Conservation (phyloP, 2,113 vertebrate species). For the Empidonax traillii region DNA sequence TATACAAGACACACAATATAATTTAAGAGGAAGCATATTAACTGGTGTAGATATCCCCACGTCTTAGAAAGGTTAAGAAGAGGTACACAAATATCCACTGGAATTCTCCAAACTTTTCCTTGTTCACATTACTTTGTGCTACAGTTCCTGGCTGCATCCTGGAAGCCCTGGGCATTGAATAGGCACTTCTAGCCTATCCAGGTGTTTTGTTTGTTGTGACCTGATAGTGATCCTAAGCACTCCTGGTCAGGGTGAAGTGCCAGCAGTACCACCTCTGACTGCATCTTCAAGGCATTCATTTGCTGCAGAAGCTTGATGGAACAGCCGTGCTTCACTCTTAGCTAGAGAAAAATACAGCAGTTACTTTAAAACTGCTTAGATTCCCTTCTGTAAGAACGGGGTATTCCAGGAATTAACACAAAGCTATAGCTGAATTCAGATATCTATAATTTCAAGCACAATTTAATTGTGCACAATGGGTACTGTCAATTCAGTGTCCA, state of each 20-base stretch:
- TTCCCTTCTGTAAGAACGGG: neutral
- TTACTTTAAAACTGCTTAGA: conserved; percentile 23
- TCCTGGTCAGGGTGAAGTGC: neutral
- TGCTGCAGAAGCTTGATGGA: neutral
- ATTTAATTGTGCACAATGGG: neutral
- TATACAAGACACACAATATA: neutral
- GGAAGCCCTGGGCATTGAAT: neutral
- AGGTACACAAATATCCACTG: neutral
- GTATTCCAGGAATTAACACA: conserved; percentile 28
- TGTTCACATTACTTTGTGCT: neutral
- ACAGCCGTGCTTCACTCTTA: neutral
- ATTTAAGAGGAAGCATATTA: neutral
- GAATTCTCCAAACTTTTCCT: neutral
- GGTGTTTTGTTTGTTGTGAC: neutral
- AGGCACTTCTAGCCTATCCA: neutral
- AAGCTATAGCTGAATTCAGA: conserved; percentile 3
- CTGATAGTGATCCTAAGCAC: neutral
- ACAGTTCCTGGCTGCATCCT: neutral
- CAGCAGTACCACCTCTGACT: neutral
- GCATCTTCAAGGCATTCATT: neutral
- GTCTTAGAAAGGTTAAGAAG: neutral
- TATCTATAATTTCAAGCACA: conserved; percentile 12
- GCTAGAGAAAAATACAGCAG: neutral
- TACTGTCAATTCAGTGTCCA: conserved; percentile 9
- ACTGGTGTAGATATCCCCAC: neutral